A percentile compares a stretch with the other conserved stretches of the same genome.
These are phyloP conservation scores for Xestia sexstrigata DNA, from an alignment of 2,888 invertebrate genomes.

Conservation along the genomic window DNA sequence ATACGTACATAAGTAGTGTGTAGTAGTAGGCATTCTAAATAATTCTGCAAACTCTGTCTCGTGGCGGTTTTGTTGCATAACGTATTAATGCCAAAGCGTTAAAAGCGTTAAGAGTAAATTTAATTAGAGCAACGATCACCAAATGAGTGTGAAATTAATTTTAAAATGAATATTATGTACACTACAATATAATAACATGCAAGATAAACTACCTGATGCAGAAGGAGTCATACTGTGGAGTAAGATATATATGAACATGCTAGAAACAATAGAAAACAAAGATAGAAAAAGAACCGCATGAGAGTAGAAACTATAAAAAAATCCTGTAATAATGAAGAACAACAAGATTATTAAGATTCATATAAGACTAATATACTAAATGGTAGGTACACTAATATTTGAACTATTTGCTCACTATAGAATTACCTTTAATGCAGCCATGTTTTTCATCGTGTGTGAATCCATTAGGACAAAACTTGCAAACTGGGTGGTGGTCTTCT, in stretches of 20 bases:
- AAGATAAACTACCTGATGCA: conserved; percentile 87
- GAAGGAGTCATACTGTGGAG: conserved; percentile 88
- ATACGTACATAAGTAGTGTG: conserved; percentile 71
- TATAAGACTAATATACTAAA: conserved; percentile 86
- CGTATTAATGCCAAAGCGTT: conserved; percentile 81
- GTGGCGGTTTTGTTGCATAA: conserved; percentile 87
- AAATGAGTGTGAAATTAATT: conserved; percentile 80
- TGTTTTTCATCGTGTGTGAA: conserved; percentile 97
- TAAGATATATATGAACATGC: conserved; percentile 87
- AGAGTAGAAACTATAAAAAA: conserved; percentile 88
- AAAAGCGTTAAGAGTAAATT: conserved; percentile 79
- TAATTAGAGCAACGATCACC: conserved; percentile 80
- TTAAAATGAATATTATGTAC: conserved; percentile 80
- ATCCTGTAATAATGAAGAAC: conserved; percentile 91
- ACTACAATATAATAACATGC: conserved; percentile 84
- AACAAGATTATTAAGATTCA: conserved; percentile 88
- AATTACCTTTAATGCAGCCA: conserved; percentile 99
- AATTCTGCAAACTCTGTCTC: conserved; percentile 88
- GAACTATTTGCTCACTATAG: conserved; percentile 64
- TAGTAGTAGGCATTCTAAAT: conserved; percentile 79
- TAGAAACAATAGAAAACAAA: conserved; percentile 86
- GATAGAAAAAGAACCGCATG: conserved; percentile 85
- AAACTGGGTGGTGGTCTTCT: conserved; percentile 98
- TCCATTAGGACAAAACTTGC: conserved; percentile 98
- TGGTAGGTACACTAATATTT: conserved; percentile 74